Base-by-base conservation (phyloP, 1,140 invertebrate genomes). In the Brachionus sp. region DNA sequence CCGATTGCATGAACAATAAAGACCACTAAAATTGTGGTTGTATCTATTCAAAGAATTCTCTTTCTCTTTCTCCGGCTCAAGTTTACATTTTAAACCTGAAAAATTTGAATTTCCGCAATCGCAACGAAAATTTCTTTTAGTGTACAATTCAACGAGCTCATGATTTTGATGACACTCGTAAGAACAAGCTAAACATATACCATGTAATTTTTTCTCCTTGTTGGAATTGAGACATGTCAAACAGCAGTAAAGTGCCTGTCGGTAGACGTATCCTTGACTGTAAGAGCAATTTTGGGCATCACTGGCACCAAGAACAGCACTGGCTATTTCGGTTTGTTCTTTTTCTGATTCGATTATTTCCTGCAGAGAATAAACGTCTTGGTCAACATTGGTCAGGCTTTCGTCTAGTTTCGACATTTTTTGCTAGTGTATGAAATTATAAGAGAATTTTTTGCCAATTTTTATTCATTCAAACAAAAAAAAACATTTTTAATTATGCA, bases 101-200 rank as follows among this genome's bases (percentile, higher is more conserved):
- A 98, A 95, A 85, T 94, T 95, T 5, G 90, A 90, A 87, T 96
- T 98, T 16, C 97, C 97, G 91, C 97, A 99, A 88, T 99, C 97
- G 89, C 97, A 99, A 50, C 94, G 91, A 86, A 98, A 98, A 87
- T 95, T 93, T 68, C 93, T 91, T 90, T 99, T 99, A 0, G 97
- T 99, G 86, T 98, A 99, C 0, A 99, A 90, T 89, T 99, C 97
- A 83, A 97, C 90, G 1, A 99, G 91, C 23, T 98, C 94, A 90
- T 99, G 97, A 33, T 94, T 94, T 86, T 97, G 95, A 88, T 99
- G 97, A 86, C 97, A 99, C 84, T 93, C 92, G 84, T 95, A 93
- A 86, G 93, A 94, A 88, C 97, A 99, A 13, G 96, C 97, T 5
- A 98, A 90, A 89, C 97, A 99, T 37, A 73, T 75, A 19, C 53